Base-by-base conservation (phyloP, 1,140 invertebrate species). In the Rhizoglyphus robini region DNA sequence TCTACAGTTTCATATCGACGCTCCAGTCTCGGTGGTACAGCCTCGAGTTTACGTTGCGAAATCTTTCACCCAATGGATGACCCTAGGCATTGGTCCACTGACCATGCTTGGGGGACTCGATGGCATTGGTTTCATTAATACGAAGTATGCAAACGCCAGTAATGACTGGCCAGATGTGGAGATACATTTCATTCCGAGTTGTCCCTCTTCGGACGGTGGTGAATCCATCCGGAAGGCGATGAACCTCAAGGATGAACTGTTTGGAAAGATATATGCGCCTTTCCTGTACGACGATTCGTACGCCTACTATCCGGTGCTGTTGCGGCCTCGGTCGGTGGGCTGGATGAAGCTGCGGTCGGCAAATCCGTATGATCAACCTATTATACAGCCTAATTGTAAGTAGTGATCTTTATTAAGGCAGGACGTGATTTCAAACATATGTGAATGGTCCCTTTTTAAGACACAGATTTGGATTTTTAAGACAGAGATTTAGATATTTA, bases 361-460 rank as follows among this genome's bases (percentile, higher is more conserved):
- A 25, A 87, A 93, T 77, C 94, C 93, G 0, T 86, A 85, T 67
- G 85, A 91, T 67, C 86, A 91, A 73, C 94, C 94, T 0, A 80
- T 90, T n/a, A 91, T 97, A 57, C 87, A 92, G 73, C 89, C 93
- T 0, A 93, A 93, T 73, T 95, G 95, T 71, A 84, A 94, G 69
- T 78, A 81, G 27, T n/a, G 4, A 60, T 41, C 18, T 8, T 41
- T 8, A 8, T 11, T 18, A 41, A 41, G 36, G 8, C 8, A 11
- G 36, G 8, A 41, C n/a, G n/a, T 90, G 57, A 84, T 85, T 1
- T 78, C 82, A 20, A 88, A 91, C 71, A 79, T n/a, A n/a, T n/a
- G n/a, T n/a, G n/a, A n/a, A n/a, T n/a, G n/a, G n/a, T n/a, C n/a
- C n/a, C n/a, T n/a, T 90, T 68, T 84, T 84, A n/a, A n/a, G n/a